Evolutionary conservation across 2,797 vertebrate species (phyloP).

Genomic region (Coreius guichenoti): DNA sequence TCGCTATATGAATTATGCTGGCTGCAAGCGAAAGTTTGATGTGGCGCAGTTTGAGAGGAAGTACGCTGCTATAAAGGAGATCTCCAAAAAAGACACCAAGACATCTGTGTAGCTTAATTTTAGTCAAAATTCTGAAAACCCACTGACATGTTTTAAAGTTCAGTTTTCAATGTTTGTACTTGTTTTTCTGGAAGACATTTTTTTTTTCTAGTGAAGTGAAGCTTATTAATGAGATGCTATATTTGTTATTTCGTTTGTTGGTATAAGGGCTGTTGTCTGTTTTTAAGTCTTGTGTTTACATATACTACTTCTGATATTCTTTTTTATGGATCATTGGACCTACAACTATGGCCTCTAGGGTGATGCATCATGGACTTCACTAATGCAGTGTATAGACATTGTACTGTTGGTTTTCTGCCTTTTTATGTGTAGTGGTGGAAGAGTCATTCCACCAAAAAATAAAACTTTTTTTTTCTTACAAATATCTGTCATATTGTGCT

Average conservation of each 20-base stretch:
- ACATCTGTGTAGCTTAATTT: background rate
- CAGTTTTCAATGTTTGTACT: background rate
- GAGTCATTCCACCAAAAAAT: background rate
- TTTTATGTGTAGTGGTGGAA: background rate
- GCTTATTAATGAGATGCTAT: background rate
- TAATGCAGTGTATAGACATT: background rate
- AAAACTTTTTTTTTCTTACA: background rate
- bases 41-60: slow-evolving; percentile 82
- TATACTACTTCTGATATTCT: background rate
- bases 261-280: background rate
- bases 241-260: background rate
- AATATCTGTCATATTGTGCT: background rate
- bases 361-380: background rate
- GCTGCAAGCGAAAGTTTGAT: slow-evolving; percentile 89
- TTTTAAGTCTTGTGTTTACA: slow-evolving; percentile 10
- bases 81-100: slow-evolving; percentile 11
- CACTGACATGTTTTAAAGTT: no score
- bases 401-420: background rate
- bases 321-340: background rate
- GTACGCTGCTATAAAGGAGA: slow-evolving; percentile 69
- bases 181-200: background rate
- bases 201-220: background rate
- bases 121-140: background rate
- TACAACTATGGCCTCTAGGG: background rate
- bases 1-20: slow-evolving; percentile 92